Base-by-base conservation (phyloP, 2,113 vertebrate genomes). In the Calyptomena viridis region DNA sequence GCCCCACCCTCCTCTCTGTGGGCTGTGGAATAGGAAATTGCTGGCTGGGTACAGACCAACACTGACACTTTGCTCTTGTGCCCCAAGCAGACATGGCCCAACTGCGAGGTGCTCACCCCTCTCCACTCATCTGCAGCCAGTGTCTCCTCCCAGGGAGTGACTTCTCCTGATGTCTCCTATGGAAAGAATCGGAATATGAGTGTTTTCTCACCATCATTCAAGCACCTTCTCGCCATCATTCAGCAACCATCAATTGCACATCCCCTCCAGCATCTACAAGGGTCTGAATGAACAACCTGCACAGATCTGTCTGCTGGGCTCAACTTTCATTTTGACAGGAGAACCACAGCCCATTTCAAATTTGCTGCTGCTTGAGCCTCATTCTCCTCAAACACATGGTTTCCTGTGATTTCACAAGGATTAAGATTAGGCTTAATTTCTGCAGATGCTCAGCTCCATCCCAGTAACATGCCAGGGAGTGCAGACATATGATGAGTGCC, bases 121-220 rank as follows among this genome's bases (percentile, higher is more conserved):
- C n/a, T 39, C 50, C 55, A 19, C 31, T 13, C 33, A 25, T 18
- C 40, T 64, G 55, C 49, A 46, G 50, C 21, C 71, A 56, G 15
- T 1, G 1, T 12, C 37, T 67, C 17, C n/a, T 74, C 30, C 59
- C 0, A 0, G 30, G 42, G 14, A 8, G 1, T 2, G 21, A 47
- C 35, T 49, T 60, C 21, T 40, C 10, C 60, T 18, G 42, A 18
- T 71, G 28, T 11, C 12, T 58, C 33, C 37, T 47, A 42, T 19
- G 74, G 23, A 75, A 63, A 28, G 39, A 35, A 22, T 8, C 4
- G 28, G 35, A 39, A 72, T 28, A 22, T 37, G 37, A 33, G 12
- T 44, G 24, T 8, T 28, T 80, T 77, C 62, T 64, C 42, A 39
- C 39, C 23, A 25, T 44, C 37, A 19, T 31, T 67, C 40, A 80